A percentile compares a stretch with the other conserved stretches of the same genome.
These are phyloP conservation scores for Trichogramma evanescens DNA, from an alignment of 2,888 invertebrate genomes.

Conservation along the genomic window DNA sequence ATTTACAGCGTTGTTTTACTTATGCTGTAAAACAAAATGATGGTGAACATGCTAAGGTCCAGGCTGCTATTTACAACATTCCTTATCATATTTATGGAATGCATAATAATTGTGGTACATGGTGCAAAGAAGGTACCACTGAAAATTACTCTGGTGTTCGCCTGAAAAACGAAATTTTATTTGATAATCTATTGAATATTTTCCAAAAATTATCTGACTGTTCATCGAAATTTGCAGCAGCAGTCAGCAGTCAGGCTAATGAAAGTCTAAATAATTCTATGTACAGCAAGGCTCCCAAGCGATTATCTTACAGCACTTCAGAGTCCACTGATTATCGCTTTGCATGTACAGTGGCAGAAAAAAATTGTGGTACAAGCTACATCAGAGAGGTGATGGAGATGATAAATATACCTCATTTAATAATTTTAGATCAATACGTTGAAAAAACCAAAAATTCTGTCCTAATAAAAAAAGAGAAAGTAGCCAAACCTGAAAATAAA, in stretches of 20 bases:
- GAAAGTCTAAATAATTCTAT: background rate
- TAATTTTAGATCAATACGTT: background rate
- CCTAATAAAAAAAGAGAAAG: background rate
- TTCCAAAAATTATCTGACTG: background rate
- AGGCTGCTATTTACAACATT: slow-evolving; percentile 14
- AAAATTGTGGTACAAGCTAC: background rate
- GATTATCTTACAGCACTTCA: background rate
- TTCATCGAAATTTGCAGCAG: background rate
- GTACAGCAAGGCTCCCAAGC: background rate
- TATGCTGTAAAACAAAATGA: slow-evolving; percentile 8
- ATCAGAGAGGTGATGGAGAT: background rate
- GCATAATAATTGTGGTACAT: slow-evolving; percentile 16
- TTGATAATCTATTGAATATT: background rate
- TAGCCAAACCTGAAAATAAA: background rate
- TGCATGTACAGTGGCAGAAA: background rate
- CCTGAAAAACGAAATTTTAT: background rate
- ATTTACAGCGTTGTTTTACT: background rate
- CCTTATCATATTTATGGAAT: slow-evolving; percentile 16
- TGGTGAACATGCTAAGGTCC: slow-evolving; percentile 5
- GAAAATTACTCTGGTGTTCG: background rate
- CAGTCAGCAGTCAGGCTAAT: background rate
- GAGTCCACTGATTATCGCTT: background rate
- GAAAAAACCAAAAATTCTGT: background rate
- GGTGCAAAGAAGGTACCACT: slow-evolving; percentile 8
- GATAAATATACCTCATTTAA: background rate